Conservation (phyloP, 2,113 vertebrate genomes). For the Pycnonotus jocosus region DNA sequence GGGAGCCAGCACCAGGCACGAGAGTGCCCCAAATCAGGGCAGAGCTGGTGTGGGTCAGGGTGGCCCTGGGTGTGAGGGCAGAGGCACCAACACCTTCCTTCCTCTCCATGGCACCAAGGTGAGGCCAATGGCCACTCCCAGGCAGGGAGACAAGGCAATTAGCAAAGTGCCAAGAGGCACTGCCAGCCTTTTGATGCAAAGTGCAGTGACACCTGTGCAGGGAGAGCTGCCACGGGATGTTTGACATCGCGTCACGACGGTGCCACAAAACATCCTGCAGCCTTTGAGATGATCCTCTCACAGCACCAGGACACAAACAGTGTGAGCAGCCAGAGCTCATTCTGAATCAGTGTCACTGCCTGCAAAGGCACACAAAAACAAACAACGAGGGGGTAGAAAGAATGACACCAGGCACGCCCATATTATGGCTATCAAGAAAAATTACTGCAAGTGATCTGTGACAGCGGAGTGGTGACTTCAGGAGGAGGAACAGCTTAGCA, state of each 20-base stretch:
- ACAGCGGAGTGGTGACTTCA: conserved; percentile 1
- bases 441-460: background rate
- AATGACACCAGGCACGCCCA: background rate
- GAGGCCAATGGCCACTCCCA: background rate
- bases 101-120: background rate
- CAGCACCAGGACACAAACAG: background rate
- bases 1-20: background rate
- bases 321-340: background rate
- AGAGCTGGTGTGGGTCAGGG: background rate
- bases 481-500: background rate
- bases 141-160: conserved; percentile 34
- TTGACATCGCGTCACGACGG: conserved; percentile 37
- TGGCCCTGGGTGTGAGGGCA: background rate
- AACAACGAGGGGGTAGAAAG: background rate
- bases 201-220: conserved; percentile 9
- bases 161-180: conserved; percentile 34
- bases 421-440: conserved; percentile 4
- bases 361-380: background rate
- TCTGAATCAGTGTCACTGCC: conserved; percentile 40
- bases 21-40: background rate
- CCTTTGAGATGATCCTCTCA: conserved; percentile 22
- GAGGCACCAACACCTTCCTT: background rate
- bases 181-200: background rate
- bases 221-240: conserved; percentile 35
- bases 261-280: conserved; percentile 49